A percentile compares a stretch with the other conserved stretches of the same genome.
Conservation (phyloP, 37 sponge, comb jelly and placozoan species). For the Oscarella lobularis region DNA sequence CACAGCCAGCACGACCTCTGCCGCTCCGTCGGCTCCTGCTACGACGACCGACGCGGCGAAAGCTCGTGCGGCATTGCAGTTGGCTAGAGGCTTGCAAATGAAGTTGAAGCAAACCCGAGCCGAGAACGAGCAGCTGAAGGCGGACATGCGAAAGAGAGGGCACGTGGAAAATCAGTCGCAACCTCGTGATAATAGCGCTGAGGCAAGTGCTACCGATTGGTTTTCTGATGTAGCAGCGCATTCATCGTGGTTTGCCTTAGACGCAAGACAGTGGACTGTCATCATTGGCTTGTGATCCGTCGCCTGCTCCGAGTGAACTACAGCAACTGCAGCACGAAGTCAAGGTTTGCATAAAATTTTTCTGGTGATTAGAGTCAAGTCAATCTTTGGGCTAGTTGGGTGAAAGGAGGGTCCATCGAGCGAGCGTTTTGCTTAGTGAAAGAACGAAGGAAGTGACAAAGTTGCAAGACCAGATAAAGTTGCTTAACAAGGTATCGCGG, state of each 20-base stretch:
- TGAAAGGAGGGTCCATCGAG: neutral
- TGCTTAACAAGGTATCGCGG: neutral
- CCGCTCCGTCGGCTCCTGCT: neutral
- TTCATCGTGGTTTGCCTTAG: too few relatives aligned
- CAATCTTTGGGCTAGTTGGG: neutral
- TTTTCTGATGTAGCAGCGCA: too few relatives aligned
- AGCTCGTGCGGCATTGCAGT: neutral
- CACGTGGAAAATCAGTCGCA: neutral
- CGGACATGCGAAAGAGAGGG: neutral
- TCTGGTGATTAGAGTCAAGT: neutral
- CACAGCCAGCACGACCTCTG: neutral
- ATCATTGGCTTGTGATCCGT: neutral
- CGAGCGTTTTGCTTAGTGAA: neutral
- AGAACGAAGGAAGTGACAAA: neutral
- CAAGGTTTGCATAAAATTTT: neutral
- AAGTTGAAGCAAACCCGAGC: neutral
- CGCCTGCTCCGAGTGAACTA: neutral
- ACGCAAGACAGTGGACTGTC: neutral
- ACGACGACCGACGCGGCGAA: neutral
- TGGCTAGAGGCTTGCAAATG: neutral
- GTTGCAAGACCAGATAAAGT: neutral
- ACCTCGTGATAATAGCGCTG: neutral
- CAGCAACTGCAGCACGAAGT: neutral
- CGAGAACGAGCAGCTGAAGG: neutral
- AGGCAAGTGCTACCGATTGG: too few relatives aligned